A percentile compares a stretch with the other conserved stretches of the same genome.
Conservation (phyloP, 2,888 invertebrate genomes). For the Parascotia fuliginaria region DNA sequence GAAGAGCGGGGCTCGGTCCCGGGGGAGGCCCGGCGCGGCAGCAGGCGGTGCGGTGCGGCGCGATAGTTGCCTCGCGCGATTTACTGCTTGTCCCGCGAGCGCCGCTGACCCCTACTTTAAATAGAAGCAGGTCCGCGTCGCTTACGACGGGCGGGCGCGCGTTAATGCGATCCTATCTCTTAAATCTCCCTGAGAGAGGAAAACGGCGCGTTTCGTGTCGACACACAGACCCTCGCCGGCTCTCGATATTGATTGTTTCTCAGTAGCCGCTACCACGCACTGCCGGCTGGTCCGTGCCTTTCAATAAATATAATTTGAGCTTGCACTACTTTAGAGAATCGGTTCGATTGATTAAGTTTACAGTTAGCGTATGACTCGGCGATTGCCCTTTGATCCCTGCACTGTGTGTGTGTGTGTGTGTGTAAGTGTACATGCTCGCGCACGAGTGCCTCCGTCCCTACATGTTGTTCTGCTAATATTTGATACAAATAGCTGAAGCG, state of each 20-base stretch:
- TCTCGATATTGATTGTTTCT: slow-evolving; percentile 39
- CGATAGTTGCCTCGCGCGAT: slow-evolving; percentile 58
- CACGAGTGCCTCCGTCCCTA: slow-evolving; percentile 10
- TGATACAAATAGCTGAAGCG: slow-evolving; percentile 19
- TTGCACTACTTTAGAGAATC: slow-evolving; percentile 9
- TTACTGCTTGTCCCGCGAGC: slow-evolving; percentile 62
- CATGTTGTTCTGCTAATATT: slow-evolving; percentile 24
- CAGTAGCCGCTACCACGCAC: not conserved
- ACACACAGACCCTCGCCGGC: slow-evolving; percentile 10
- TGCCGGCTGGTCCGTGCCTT: slow-evolving; percentile 3
- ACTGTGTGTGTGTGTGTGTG: not conserved
- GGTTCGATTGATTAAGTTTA: slow-evolving; percentile 20
- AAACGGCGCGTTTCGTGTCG: slow-evolving; percentile 18
- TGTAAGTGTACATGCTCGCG: slow-evolving; percentile 1
- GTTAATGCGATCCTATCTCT: slow-evolving; percentile 77
- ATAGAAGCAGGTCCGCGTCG: slow-evolving; percentile 52
- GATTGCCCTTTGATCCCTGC: slow-evolving; percentile 1
- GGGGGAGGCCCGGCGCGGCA: slow-evolving; percentile 24
- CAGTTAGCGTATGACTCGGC: slow-evolving; percentile 2
- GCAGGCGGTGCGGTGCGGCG: slow-evolving; percentile 41
- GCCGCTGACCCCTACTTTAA: slow-evolving; percentile 63
- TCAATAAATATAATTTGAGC: slow-evolving; percentile 17
- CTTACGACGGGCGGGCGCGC: slow-evolving; percentile 27
- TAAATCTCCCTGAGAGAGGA: slow-evolving; percentile 61
- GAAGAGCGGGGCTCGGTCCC: slow-evolving; percentile 56